phyloP scores from a whole-genome alignment of 2,888 invertebrate species.

The Drosophila paranaensis region DNA sequence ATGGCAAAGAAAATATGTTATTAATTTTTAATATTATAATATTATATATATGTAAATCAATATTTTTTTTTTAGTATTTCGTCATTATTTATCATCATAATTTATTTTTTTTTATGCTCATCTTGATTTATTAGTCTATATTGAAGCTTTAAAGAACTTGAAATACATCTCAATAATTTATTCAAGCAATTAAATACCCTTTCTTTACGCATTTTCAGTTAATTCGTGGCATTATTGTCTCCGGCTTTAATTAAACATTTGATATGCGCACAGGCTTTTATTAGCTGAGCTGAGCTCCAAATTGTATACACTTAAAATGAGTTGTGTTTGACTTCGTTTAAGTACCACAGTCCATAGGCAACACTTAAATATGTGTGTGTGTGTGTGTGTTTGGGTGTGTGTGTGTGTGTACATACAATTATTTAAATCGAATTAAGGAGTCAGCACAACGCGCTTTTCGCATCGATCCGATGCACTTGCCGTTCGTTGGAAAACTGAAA shows the following conservation, averaged over 20 bases:
- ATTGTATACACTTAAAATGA: conserved; percentile 15
- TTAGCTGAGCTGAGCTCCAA: not conserved
- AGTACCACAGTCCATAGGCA: conserved; percentile 1
- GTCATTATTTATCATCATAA: too few species aligned
- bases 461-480: conserved; percentile 83
- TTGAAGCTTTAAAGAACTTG: too few species aligned
- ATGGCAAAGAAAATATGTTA: not conserved
- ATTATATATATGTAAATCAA: not conserved
- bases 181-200: not conserved
- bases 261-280: not conserved
- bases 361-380: conserved; percentile 26
- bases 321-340: conserved; percentile 3
- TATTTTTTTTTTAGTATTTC: too few species aligned
- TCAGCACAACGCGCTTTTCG: conserved; percentile 72
- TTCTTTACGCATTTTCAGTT: not conserved
- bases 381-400: conserved; percentile 11
- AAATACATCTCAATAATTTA: not conserved
- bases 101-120: too few species aligned
- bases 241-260: not conserved
- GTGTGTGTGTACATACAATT: conserved; percentile 45
- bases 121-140: too few species aligned
- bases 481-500: conserved; percentile 82
- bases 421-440: conserved; percentile 49
- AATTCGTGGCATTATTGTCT: not conserved
- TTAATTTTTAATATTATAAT: not conserved